Percentiles rank a stretch among this genome's conserved stretches.
phyloP scores from a whole-genome alignment of 2,113 vertebrate genomes.

The Callospermophilus lateralis region DNA sequence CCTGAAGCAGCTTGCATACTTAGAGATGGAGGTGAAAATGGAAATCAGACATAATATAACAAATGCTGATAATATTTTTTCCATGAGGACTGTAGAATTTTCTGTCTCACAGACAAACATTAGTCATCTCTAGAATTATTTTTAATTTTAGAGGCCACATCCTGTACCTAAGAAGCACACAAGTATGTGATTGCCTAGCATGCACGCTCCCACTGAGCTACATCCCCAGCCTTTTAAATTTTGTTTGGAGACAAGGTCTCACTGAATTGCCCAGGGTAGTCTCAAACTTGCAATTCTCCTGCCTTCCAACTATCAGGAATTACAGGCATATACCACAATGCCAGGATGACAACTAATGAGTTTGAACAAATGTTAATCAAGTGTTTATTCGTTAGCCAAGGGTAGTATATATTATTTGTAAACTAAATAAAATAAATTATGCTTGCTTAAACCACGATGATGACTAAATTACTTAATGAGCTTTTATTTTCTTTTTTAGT shows the following conservation, averaged over 20 bases:
- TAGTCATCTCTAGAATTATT: not conserved
- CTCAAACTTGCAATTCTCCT: not conserved
- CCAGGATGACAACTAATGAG: not conserved
- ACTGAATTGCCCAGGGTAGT: not conserved
- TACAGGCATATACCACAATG: not conserved
- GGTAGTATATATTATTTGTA: slow-evolving; percentile 19
- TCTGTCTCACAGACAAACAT: not conserved
- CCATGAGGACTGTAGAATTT: not conserved
- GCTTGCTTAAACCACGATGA: not conserved
- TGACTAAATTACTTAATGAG: not conserved
- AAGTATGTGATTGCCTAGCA: not conserved
- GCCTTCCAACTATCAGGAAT: not conserved
- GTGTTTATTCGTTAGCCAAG: slow-evolving; percentile 9
- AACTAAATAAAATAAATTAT: not conserved
- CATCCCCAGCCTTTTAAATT: not conserved
- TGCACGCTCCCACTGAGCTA: not conserved
- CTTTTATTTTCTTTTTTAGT: slow-evolving; percentile 68
- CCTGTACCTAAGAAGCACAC: not conserved
- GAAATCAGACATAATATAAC: not conserved
- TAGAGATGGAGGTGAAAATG: not conserved
- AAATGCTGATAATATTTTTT: not conserved
- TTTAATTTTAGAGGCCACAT: not conserved
- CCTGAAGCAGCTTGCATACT: not conserved
- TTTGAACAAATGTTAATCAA: slow-evolving; percentile 44
- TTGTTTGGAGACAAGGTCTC: not conserved